Base-by-base conservation (phyloP, 2,888 invertebrate species). In the Sturmia bella region DNA sequence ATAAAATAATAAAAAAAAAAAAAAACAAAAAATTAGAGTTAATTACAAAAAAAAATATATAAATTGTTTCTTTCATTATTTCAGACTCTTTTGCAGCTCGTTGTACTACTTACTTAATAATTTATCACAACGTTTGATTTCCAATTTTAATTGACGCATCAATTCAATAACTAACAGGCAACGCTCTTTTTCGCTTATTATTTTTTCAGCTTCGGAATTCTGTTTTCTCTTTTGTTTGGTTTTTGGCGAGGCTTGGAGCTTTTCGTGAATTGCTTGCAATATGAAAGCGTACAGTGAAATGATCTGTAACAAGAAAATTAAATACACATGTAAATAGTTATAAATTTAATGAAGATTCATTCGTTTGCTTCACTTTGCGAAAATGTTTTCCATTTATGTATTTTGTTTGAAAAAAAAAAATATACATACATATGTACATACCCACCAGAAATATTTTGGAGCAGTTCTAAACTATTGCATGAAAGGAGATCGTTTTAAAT, bases 271-370 rank as follows among this genome's bases (percentile, higher is more conserved):
- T 39, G 89, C 87, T 19, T 90, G 88, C 17, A 91, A 81, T 12
- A 91, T 86, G 77, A 91, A 91, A 61, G 91, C 89, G 84, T 89
- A 90, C 3, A 91, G 84, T 13, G 91, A 90, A 9, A 91, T 83
- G 70, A 91, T 90, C 91, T 91, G 66, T 11, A 54, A 77, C 27
- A 61, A 43, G 45, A 63, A 5, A 32, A 13, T n/a, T n/a, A n/a
- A n/a, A n/a, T n/a, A n/a, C n/a, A n/a, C n/a, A n/a, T n/a, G n/a
- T n/a, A n/a, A n/a, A n/a, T n/a, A n/a, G n/a, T n/a, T n/a, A 61
- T 3, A 24, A 41, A 41, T 59, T 41, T 15, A 57, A 39, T 2
- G 19, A 11, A 6, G 21, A 27, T 57, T 39, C 12, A 19, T 57
- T 21, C 37, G 39, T 39, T 45, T 2, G n/a, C n/a, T n/a, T 9